These are phyloP conservation scores for human (Homo sapiens) DNA, from an alignment of 2,113 vertebrate genomes.

Conservation along the genomic window GRCh38 chr9:71585501-71586000, in stretches of 20 bases:
- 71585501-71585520: too few relatives aligned
- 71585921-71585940: not conserved
- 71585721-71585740: slow-evolving; percentile 27
- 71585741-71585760: not conserved
- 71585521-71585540: too few relatives aligned
- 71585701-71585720: not conserved
- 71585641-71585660: not conserved
- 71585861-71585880: not conserved
- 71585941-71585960: not conserved
- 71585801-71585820: not conserved
- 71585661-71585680: slow-evolving; percentile 11
- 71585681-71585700: not conserved
- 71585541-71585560: too few relatives aligned
- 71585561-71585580: too few relatives aligned
- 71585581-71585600: not conserved
- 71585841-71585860: slow-evolving; percentile 18
- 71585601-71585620: not conserved
- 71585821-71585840: not conserved
- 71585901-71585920: not conserved
- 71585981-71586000: not conserved
- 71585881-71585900: not conserved
- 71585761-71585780: not conserved
- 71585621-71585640: not conserved
- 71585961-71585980: not conserved
- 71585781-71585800: not conserved